phyloP scores from a whole-genome alignment of 2,888 invertebrate genomes.

The Ochlodes sylvanus region DNA sequence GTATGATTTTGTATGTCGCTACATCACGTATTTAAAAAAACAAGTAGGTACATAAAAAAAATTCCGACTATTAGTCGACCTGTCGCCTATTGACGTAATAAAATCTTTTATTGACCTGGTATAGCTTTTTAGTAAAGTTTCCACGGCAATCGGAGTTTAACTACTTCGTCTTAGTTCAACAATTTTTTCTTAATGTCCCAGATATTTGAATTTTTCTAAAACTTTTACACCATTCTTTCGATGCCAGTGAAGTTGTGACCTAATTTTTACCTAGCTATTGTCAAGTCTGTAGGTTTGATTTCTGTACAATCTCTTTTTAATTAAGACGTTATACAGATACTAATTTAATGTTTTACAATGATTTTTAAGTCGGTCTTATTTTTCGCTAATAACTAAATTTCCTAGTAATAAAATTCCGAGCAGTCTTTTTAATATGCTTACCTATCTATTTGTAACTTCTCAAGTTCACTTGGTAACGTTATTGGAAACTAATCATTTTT shows the following conservation, averaged over 20 bases:
- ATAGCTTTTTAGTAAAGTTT: slow-evolving; percentile 6
- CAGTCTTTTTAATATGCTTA: too few relatives aligned
- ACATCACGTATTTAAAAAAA: too few relatives aligned
- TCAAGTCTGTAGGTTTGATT: slow-evolving; percentile 1
- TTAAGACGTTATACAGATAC: too few relatives aligned
- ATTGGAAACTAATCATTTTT: not conserved
- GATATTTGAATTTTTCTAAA: slow-evolving; percentile 19
- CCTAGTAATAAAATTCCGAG: too few relatives aligned
- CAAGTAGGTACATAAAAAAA: too few relatives aligned
- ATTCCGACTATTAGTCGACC: too few relatives aligned
- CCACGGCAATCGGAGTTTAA: slow-evolving; percentile 10
- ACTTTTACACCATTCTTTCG: slow-evolving; percentile 16
- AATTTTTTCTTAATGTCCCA: slow-evolving; percentile 9
- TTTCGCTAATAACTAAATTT: not conserved
- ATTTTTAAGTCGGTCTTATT: too few relatives aligned
- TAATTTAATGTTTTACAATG: too few relatives aligned
- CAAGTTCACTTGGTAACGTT: not conserved
- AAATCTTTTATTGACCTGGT: not conserved
- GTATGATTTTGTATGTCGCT: too few relatives aligned
- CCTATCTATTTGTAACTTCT: too few relatives aligned
- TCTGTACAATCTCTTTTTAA: not conserved
- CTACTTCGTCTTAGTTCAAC: slow-evolving; percentile 22
- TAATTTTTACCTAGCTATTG: slow-evolving; percentile 14
- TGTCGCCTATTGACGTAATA: not conserved
- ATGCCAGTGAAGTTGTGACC: slow-evolving; percentile 23